These are phyloP conservation scores for Alfaro cultratus DNA, from an alignment of 2,797 vertebrate genomes.

Conservation along the genomic window DNA sequence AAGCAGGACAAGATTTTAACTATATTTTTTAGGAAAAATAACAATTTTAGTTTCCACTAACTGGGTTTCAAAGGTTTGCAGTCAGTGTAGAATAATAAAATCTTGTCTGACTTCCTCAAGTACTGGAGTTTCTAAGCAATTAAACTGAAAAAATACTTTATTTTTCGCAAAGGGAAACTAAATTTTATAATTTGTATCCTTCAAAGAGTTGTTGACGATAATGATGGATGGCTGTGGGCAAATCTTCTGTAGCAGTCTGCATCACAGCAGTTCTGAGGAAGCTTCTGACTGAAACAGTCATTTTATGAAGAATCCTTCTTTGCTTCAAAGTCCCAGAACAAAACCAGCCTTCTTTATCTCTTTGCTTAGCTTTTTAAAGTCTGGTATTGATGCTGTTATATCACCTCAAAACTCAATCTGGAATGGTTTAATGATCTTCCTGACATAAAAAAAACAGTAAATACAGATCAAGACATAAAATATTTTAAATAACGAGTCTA, in stretches of 20 bases:
- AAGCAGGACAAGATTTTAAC: not conserved
- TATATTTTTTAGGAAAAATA: not conserved
- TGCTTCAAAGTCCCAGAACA: too few species aligned
- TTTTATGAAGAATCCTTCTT: too few species aligned
- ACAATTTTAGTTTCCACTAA: not conserved
- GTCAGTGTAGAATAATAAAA: not conserved
- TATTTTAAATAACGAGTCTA: not conserved
- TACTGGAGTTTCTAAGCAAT: not conserved
- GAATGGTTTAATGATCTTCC: not conserved
- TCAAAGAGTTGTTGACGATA: not conserved
- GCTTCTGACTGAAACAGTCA: not conserved
- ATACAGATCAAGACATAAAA: not conserved
- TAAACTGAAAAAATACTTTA: not conserved
- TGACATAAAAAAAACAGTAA: not conserved
- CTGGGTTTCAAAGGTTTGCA: not conserved
- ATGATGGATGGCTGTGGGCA: not conserved
- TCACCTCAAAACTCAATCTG: not conserved
- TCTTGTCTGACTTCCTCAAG: not conserved
- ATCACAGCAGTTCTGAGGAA: not conserved
- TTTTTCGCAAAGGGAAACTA: not conserved
- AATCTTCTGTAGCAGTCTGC: not conserved
- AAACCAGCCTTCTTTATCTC: not conserved
- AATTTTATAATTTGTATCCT: not conserved
- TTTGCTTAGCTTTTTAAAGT: not conserved
- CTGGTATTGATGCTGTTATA: not conserved